Percentiles rank a stretch among this genome's conserved stretches.
Conservation (phyloP, 2,888 invertebrate genomes). For the Stenoptilia bipunctidactyla region DNA sequence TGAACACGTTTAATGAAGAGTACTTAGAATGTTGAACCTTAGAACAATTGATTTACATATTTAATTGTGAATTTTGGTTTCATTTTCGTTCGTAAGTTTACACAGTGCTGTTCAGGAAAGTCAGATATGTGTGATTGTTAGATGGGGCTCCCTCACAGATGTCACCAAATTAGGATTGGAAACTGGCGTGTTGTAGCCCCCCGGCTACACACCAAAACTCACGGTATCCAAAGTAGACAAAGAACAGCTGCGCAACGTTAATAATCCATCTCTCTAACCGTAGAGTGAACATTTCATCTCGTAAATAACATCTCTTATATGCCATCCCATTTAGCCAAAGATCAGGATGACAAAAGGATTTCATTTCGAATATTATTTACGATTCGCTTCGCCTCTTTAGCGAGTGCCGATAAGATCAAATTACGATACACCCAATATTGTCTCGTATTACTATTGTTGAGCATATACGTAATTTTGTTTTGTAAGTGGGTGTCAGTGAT, state of each 20-base stretch:
- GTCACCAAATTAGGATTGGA: slow-evolving; percentile 36
- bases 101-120: slow-evolving; percentile 21
- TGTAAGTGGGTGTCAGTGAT: background rate
- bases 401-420: slow-evolving; percentile 47
- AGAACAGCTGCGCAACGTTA: background rate
- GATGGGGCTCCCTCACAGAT: slow-evolving; percentile 33
- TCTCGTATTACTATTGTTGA: slow-evolving; percentile 55
- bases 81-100: no score
- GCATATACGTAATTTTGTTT: slow-evolving; percentile 4
- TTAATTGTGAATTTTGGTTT: no score
- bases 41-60: no score
- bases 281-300: background rate
- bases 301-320: slow-evolving; percentile 11
- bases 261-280: no score
- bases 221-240: slow-evolving; percentile 20
- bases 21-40: no score
- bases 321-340: slow-evolving; percentile 14
- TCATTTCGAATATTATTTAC: slow-evolving; percentile 57
- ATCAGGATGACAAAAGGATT: slow-evolving; percentile 38
- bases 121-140: slow-evolving; percentile 38
- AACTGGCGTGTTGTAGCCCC: slow-evolving; percentile 34
- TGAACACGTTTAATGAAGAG: no score
- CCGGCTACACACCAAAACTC: slow-evolving; percentile 34
- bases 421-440: slow-evolving; percentile 57
- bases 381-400: slow-evolving; percentile 58